Base-by-base conservation (phyloP, 2,888 invertebrate genomes). In the Hydriomena furcata region DNA sequence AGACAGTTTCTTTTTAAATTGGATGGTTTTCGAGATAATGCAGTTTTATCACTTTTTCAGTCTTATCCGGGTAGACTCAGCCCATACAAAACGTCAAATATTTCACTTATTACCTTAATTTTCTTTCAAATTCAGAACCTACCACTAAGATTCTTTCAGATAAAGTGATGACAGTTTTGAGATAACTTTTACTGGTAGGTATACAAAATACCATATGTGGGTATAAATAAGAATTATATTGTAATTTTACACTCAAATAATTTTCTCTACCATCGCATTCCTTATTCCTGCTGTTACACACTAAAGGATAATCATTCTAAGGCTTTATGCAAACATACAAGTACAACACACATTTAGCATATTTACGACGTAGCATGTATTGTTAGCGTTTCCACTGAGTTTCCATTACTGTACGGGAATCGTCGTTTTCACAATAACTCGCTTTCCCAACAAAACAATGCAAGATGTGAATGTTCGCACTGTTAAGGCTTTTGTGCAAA, bases 361-460 rank as follows among this genome's bases (percentile, higher is more conserved):
- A 62, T 68, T 68, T 61, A 67, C 60, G 59, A 58, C 48, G 55
- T 57, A 59, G 54, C 55, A 41, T 55, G 52, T 60, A 59, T 60
- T 63, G 62, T 68, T 65, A 57, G 54, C 53, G 58, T 59, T 52
- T 56, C 60, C 63, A 64, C 59, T 56, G 61, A 63, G 58, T 61
- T 67, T 63, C 59, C 63, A 65, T 68, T 66, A 64, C 50, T 41
- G 35, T 43, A 48, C 31, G 46, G 36, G 38, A 42, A 55, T 55
- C 55, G 55, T 58, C 55, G 55, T 60, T 60, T 54, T 52, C 57
- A 63, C 60, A 59, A 61, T 61, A 64, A 63, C 56, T 52, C 44
- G 44, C 46, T 45, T 40, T 61, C 52, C 36, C 52, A 52, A 61
- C 65, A 68, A 68, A 71, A 71, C 68, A 70, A 68, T 69, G 63